Conservation (phyloP, 2,113 vertebrate species). For the Ia io region DNA sequence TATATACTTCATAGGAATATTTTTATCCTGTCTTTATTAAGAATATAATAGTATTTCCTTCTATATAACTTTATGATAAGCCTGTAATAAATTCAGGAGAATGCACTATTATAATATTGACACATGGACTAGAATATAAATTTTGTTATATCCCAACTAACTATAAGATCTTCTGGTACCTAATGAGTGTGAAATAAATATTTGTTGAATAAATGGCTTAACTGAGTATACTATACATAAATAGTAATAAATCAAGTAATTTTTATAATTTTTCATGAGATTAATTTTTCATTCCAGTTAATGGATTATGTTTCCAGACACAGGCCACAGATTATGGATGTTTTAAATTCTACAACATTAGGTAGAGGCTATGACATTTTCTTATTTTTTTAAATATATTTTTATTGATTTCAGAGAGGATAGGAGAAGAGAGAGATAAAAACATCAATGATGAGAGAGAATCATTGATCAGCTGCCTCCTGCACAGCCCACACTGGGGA, state of each 20-base stretch:
- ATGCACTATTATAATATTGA: neutral
- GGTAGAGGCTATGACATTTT: neutral
- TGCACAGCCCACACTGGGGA: too few relatives aligned
- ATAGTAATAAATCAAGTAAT: neutral
- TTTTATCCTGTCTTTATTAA: neutral
- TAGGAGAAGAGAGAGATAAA: too few relatives aligned
- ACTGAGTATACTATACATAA: neutral
- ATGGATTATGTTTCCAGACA: conserved; percentile 18
- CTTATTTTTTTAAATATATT: neutral
- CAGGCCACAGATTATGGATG: neutral
- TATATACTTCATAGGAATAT: neutral
- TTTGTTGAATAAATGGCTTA: conserved; percentile 19
- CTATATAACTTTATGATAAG: neutral
- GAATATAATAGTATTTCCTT: neutral
- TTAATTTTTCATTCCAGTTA: conserved; percentile 9
- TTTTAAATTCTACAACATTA: neutral
- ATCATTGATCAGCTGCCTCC: too few relatives aligned
- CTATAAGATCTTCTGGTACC: neutral
- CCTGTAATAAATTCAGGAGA: neutral
- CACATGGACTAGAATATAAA: neutral
- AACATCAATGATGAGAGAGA: too few relatives aligned
- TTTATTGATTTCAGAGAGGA: too few relatives aligned
- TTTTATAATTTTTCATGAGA: neutral
- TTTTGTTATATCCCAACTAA: neutral
- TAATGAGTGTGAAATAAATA: neutral